These are phyloP conservation scores for Norana najaformis DNA, from an alignment of 2,888 invertebrate species.

Conservation along the genomic window DNA sequence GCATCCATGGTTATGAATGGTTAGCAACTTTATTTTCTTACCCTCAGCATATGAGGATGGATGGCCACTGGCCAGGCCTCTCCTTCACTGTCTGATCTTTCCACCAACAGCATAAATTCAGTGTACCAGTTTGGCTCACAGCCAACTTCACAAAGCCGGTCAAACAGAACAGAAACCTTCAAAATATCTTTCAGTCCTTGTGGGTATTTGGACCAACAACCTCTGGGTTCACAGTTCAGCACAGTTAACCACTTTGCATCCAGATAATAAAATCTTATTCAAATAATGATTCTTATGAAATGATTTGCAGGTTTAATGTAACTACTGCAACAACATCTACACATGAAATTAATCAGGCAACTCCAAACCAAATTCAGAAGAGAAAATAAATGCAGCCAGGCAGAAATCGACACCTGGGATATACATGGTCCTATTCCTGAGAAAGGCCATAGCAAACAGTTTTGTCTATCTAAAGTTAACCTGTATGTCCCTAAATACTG, in stretches of 20 bases:
- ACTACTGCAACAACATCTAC: background rate
- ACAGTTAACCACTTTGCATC: background rate
- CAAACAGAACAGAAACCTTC: too few species aligned
- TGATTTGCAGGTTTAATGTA: background rate
- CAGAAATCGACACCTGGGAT: background rate
- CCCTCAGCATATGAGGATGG: too few species aligned
- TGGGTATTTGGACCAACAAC: constrained; percentile 4
- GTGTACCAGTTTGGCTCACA: too few species aligned
- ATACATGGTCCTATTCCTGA: background rate
- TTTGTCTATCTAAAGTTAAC: background rate
- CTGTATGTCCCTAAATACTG: background rate
- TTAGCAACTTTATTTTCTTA: too few species aligned
- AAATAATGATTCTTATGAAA: background rate
- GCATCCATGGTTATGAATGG: too few species aligned
- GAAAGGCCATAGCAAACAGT: too few species aligned
- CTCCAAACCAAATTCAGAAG: background rate
- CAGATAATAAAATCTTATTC: too few species aligned
- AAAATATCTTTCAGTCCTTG: background rate
- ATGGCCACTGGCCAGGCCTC: too few species aligned
- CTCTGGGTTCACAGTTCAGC: background rate
- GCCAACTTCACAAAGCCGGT: too few species aligned
- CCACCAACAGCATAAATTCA: too few species aligned
- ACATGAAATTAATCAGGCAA: background rate
- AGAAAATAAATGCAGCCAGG: too few species aligned
- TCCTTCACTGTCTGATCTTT: too few species aligned